A percentile compares a stretch with the other conserved stretches of the same genome.
Conservation (phyloP, 2,888 invertebrate genomes). For the Galerucella calmariensis region DNA sequence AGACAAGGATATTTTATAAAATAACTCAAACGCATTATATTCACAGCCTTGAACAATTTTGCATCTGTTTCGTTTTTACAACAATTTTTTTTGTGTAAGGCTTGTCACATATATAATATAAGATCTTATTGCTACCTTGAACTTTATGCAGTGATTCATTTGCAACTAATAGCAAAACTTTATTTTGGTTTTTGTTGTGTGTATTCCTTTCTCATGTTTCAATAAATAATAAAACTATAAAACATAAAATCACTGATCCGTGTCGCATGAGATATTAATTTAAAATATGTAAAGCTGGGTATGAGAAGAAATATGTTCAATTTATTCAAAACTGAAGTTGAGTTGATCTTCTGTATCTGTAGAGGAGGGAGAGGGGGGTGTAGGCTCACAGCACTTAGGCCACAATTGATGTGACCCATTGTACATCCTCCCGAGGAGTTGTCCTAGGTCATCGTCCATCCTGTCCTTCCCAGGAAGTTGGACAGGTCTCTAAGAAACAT, state of each 20-base stretch:
- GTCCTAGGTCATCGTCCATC: too few species aligned
- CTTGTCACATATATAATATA: constrained; percentile 48
- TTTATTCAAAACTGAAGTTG: too few species aligned
- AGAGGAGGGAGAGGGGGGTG: too few species aligned
- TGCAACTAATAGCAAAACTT: constrained; percentile 32
- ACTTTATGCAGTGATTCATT: constrained; percentile 53
- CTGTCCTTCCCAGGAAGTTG: too few species aligned
- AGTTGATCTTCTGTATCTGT: too few species aligned
- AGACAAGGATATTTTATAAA: constrained; percentile 41
- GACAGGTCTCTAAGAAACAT: too few species aligned
- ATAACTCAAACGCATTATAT: constrained; percentile 45
- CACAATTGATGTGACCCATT: too few species aligned
- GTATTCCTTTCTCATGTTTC: background rate
- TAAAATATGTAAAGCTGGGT: background rate
- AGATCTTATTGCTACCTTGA: constrained; percentile 55
- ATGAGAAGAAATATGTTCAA: background rate
- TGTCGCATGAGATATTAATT: background rate
- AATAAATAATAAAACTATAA: constrained; percentile 15
- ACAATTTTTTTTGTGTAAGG: constrained; percentile 27
- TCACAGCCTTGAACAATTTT: constrained; percentile 53
- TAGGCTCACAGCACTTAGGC: too few species aligned
- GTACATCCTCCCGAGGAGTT: too few species aligned
- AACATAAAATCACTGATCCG: background rate
- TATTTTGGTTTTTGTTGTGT: constrained; percentile 5
- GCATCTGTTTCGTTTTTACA: constrained; percentile 47